Percentiles rank a stretch among this genome's conserved stretches.
Evolutionary conservation across 2,888 invertebrate genomes (phyloP).

Genomic region (Philonicus albiceps): DNA sequence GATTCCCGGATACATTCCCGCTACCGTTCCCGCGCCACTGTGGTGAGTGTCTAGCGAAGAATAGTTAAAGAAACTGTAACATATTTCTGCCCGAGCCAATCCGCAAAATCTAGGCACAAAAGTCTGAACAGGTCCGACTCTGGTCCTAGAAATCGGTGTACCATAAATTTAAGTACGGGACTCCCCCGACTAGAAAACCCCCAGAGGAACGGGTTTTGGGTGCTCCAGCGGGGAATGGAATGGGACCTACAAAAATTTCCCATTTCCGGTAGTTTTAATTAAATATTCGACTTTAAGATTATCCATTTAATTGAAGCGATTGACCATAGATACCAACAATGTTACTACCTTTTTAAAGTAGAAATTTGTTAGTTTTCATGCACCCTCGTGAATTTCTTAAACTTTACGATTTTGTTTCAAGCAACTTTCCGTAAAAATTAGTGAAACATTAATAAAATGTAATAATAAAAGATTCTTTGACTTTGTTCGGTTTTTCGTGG

Average conservation of each 20-base stretch:
- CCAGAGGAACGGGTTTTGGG: not conserved
- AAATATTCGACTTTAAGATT: slow-evolving; percentile 48
- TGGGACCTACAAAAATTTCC: slow-evolving; percentile 41
- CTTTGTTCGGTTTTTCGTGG: no score
- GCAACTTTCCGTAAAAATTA: no score
- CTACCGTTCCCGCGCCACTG: slow-evolving; percentile 7
- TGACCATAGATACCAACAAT: not conserved
- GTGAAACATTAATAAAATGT: no score
- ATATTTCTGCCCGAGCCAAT: slow-evolving; percentile 40
- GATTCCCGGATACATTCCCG: slow-evolving; percentile 10
- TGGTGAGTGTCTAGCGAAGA: slow-evolving; percentile 45
- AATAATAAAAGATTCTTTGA: no score
- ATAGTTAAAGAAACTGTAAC: slow-evolving; percentile 47
- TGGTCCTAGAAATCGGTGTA: not conserved
- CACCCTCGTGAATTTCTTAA: no score
- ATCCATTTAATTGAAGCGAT: slow-evolving; percentile 45
- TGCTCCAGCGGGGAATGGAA: not conserved
- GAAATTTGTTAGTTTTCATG: no score
- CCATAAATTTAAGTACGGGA: slow-evolving; percentile 9
- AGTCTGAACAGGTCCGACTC: slow-evolving; percentile 15
- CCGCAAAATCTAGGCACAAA: slow-evolving; percentile 21
- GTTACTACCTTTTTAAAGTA: not conserved
- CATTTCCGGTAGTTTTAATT: slow-evolving; percentile 45
- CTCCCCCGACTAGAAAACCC: not conserved
- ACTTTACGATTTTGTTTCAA: no score